Evolutionary conservation across 1,140 invertebrate genomes (phyloP), one percentile per base, ranked within the genome.

Genomic region (Drosophila guanche): DNA sequence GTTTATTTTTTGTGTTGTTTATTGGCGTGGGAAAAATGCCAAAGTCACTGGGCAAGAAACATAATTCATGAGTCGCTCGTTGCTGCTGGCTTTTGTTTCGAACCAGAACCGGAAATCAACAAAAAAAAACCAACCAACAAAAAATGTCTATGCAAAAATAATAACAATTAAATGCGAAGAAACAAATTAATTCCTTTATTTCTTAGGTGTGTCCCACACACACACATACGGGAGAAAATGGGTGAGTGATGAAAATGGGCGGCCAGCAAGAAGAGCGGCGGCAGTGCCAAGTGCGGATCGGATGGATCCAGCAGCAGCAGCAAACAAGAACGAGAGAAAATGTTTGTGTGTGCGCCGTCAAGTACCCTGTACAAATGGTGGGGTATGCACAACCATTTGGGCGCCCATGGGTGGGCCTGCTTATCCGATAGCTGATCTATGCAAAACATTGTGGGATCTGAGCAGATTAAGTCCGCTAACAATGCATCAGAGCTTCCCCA

Each of bases 1-100:
- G 10, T 37, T 37, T 37, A 4, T 12, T 37, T 52, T 69, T 20
- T 20, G 16, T 54, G 51, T 65, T 40, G 69, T 67, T 84, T 85
- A 85, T 84, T 68, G 86, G 76, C 80, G 80, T 84, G 80, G 81
- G 80, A 84, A 84, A 79, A 86, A 84, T 66, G 80, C 76, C 68
- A 63, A 60, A 51, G 57, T 51, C 59, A 47, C 48, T 27, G 58
- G 77, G 80, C 57, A 60, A 20, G 51, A 57, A 59, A 47, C 40
- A 48, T 65, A 55, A 68, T 56, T 67, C 41, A 62, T 37, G 65
- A 79, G 51, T 45, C 50, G 41, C 7, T 20, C 16, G 16, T 1
- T 20, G 7, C 2, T 4, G 33, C 3, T 47, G 23, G 54, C 53
- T 56, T 69, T 70, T 68, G 67, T 70, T 72, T 73, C 69, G 41